Evolutionary conservation across 2,113 vertebrate species (phyloP).

Genomic region (Lepus americanus): DNA sequence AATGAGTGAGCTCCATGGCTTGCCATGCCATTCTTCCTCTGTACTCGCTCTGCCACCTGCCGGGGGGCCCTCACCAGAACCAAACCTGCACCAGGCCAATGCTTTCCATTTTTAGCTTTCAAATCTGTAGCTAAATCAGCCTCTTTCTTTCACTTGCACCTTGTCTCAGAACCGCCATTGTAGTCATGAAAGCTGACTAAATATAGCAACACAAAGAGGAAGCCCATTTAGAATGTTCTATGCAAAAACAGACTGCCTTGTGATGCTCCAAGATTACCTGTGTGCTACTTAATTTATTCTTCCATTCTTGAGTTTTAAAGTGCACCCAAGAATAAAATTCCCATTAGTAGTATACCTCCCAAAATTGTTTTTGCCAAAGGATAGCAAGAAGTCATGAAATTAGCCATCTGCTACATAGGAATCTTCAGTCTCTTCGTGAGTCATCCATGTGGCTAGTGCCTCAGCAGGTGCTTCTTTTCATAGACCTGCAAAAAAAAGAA

Average conservation of each 20-base stretch:
- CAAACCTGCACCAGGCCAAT: too few relatives aligned
- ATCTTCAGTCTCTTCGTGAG: neutral
- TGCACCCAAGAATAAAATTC: neutral
- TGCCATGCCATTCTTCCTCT: too few relatives aligned
- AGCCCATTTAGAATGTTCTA: neutral
- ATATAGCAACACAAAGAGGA: neutral
- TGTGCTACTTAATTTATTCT: neutral
- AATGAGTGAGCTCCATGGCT: neutral
- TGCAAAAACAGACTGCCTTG: neutral
- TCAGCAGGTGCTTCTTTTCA: neutral
- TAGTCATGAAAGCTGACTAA: too few relatives aligned
- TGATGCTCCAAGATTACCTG: neutral
- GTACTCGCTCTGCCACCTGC: too few relatives aligned
- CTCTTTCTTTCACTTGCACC: too few relatives aligned
- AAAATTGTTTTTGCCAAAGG: neutral
- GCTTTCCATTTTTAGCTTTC: too few relatives aligned
- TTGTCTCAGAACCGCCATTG: too few relatives aligned
- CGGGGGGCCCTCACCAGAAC: too few relatives aligned
- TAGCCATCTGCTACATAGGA: neutral
- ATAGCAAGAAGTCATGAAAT: neutral
- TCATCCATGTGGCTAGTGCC: neutral
- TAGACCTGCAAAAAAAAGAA: neutral
- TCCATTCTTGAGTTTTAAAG: neutral
- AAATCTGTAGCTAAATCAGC: too few relatives aligned
- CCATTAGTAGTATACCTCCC: neutral